These are phyloP conservation scores for Solea senegalensis DNA, from an alignment of 2,113 vertebrate genomes.

Conservation along the genomic window DNA sequence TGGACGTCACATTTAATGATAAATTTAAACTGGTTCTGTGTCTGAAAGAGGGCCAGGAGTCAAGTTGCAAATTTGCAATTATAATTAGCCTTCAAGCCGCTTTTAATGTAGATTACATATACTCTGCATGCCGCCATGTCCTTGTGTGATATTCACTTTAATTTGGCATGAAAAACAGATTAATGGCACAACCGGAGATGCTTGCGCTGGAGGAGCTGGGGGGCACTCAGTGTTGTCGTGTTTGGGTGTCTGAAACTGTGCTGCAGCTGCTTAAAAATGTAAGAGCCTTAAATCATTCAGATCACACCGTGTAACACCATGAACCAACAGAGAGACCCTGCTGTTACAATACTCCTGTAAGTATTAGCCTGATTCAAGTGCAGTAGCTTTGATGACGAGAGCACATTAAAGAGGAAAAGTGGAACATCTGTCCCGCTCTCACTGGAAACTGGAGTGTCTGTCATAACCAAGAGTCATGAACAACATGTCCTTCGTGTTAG, in stretches of 20 bases:
- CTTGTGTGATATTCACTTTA: conserved; percentile 30
- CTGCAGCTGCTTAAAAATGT: conserved; percentile 45
- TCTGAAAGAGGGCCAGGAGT: conserved; percentile 43
- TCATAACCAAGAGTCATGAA: background rate
- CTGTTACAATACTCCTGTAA: conserved; percentile 18
- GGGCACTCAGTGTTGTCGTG: conserved; percentile 17
- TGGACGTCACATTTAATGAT: conserved; percentile 36
- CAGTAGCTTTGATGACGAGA: conserved; percentile 10
- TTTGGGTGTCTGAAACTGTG: conserved; percentile 27
- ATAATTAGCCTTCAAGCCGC: conserved; percentile 45
- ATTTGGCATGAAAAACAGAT: conserved; percentile 46
- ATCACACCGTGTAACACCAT: conserved; percentile 20
- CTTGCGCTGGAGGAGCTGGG: conserved; percentile 16
- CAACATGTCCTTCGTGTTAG: background rate
- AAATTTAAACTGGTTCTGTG: conserved; percentile 33
- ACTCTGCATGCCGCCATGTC: conserved; percentile 23
- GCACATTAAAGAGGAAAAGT: conserved; percentile 26
- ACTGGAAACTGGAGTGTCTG: background rate
- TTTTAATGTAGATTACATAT: conserved; percentile 52
- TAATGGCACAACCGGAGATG: conserved; percentile 18
- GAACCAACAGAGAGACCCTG: conserved; percentile 29
- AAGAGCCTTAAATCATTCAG: conserved; percentile 54
- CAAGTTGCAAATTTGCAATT: conserved; percentile 61
- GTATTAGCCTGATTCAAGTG: conserved; percentile 28
- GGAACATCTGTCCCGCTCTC: conserved; percentile 34